Evolutionary conservation across 2,797 vertebrate species (phyloP).

Genomic region (Peromyscus attwateri): DNA sequence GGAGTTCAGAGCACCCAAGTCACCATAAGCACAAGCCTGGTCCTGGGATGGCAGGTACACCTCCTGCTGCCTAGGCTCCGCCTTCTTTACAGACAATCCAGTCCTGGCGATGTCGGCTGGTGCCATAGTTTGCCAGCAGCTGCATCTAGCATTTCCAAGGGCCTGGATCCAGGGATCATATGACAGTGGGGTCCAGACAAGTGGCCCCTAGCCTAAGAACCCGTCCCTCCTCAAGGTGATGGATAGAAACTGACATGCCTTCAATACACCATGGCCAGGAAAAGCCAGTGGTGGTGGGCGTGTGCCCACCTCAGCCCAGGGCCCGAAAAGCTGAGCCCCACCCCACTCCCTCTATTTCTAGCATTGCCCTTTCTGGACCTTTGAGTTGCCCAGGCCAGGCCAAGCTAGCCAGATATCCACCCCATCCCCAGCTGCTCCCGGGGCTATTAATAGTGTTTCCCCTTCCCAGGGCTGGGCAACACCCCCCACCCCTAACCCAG

Average conservation of each 20-base stretch:
- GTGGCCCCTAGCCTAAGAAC: neutral
- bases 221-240: neutral
- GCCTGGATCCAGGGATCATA: conserved; percentile 41
- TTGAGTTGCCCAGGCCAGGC: conserved; percentile 66
- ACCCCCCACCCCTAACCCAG: neutral
- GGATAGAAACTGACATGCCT: neutral
- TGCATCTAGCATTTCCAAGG: conserved; percentile 6
- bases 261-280: neutral
- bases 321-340: neutral
- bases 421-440: conserved; percentile 78
- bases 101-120: neutral
- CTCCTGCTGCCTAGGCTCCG: too few relatives aligned
- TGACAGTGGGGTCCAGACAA: conserved; percentile 26
- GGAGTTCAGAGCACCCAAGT: neutral
- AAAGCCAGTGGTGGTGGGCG: neutral
- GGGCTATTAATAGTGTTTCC: conserved; percentile 80
- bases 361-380: conserved; percentile 76
- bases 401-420: conserved; percentile 62
- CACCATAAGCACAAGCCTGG: neutral
- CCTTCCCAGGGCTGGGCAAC: conserved; percentile 60
- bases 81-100: neutral
- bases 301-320: neutral
- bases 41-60: fast-evolving
- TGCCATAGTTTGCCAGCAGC: neutral
- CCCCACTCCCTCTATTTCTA: conserved; percentile 68